Evolutionary conservation across 2,113 vertebrate genomes (phyloP).

Genomic region (Pipra filicauda): DNA sequence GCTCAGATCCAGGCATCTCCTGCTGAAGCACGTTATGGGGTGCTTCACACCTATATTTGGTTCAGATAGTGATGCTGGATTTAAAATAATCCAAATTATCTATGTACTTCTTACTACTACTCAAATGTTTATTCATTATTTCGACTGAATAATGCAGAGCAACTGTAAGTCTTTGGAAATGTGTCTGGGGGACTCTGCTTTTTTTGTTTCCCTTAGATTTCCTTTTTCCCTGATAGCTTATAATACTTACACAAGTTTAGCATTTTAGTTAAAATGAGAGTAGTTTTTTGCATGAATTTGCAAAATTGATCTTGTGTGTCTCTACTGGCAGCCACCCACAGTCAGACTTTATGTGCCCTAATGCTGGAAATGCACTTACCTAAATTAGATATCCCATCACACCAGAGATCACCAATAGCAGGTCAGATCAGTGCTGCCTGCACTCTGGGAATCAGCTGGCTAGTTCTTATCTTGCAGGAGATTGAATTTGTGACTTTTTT

Average conservation of each 20-base stretch:
- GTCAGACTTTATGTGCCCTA: neutral
- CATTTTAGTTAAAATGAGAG: constrained; percentile 30
- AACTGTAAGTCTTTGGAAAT: constrained; percentile 25
- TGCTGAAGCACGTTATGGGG: neutral
- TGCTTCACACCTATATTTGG: neutral
- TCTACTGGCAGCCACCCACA: constrained; percentile 38
- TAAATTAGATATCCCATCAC: constrained; percentile 17
- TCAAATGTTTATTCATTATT: neutral
- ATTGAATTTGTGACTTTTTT: constrained; percentile 54
- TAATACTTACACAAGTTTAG: constrained; percentile 24
- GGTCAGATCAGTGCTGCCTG: neutral
- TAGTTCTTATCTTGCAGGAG: constrained; percentile 14
- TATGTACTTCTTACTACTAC: neutral
- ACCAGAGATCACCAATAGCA: neutral
- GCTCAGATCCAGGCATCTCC: neutral
- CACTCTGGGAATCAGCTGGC: neutral
- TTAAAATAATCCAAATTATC: neutral
- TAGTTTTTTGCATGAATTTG: constrained; percentile 55
- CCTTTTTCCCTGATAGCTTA: constrained; percentile 17
- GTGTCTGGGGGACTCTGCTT: neutral
- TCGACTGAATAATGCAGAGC: neutral
- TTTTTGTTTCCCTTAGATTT: constrained; percentile 28
- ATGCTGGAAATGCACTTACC: constrained; percentile 39
- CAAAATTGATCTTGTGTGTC: constrained; percentile 45
- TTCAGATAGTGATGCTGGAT: neutral